Conservation (phyloP, 2,888 invertebrate genomes). For the Drosophila sordidapex region DNA sequence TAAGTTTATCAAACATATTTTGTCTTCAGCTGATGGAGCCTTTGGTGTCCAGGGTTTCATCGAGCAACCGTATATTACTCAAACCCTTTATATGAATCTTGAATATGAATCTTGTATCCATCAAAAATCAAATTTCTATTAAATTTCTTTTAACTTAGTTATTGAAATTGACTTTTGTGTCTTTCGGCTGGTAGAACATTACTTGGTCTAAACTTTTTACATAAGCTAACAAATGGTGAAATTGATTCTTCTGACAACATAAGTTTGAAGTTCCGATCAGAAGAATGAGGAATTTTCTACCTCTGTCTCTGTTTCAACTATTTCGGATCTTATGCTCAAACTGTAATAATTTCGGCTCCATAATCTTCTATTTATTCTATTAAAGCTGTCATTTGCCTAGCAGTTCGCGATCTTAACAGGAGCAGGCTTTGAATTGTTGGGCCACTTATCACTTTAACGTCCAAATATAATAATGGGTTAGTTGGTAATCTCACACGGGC, state of each 20-base stretch:
- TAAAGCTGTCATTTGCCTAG: background rate
- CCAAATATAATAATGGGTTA: slow-evolving; percentile 8
- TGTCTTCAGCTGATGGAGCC: background rate
- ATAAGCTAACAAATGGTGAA: too few relatives aligned
- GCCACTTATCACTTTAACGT: background rate
- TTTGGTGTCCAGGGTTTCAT: background rate
- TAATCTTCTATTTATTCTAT: background rate
- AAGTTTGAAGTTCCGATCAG: too few relatives aligned
- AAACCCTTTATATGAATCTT: too few relatives aligned
- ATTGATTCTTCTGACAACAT: too few relatives aligned
- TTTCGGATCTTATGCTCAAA: background rate
- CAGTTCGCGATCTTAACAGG: background rate
- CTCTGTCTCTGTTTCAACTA: too few relatives aligned
- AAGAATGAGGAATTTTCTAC: fast-evolving
- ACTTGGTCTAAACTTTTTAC: too few relatives aligned
- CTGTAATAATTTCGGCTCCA: background rate
- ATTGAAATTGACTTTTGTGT: too few relatives aligned
- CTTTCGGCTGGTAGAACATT: too few relatives aligned
- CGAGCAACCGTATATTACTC: too few relatives aligned
- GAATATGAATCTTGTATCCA: too few relatives aligned
- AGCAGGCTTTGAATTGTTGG: background rate
- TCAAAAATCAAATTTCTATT: too few relatives aligned
- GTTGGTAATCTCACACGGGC: slow-evolving; percentile 23
- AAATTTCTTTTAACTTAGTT: too few relatives aligned
- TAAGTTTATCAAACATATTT: background rate